phyloP scores from a whole-genome alignment of 1,140 invertebrate species.

The Scylla paramamosain region DNA sequence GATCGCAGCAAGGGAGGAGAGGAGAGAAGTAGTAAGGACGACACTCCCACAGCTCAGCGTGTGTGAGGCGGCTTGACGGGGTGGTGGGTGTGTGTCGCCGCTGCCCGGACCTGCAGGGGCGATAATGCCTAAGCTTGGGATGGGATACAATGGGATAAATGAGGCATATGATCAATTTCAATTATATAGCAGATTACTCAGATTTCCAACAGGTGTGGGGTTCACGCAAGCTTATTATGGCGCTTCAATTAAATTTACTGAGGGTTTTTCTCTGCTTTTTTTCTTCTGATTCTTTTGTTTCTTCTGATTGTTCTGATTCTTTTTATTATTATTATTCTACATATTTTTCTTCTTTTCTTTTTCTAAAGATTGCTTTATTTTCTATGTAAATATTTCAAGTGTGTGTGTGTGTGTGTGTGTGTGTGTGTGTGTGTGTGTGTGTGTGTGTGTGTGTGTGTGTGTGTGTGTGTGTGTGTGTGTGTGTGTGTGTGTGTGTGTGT shows the following conservation, averaged over 20 bases:
- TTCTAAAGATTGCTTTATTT: too few relatives aligned
- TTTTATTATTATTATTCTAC: too few relatives aligned
- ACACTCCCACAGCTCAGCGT: not conserved
- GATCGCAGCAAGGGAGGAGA: not conserved
- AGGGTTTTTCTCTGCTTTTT: not conserved
- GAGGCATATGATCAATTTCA: conserved; percentile 48
- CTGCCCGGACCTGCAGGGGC: not conserved
- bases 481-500: too few relatives aligned
- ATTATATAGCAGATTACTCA: conserved; percentile 50
- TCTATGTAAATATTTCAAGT: too few relatives aligned
- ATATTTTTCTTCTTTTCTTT: too few relatives aligned
- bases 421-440: too few relatives aligned
- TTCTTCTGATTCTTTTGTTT: not conserved
- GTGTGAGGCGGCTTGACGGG: not conserved
- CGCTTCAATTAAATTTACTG: conserved; percentile 17
- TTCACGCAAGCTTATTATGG: conserved; percentile 27
- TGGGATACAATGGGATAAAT: conserved; percentile 35
- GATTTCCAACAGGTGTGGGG: conserved; percentile 45
- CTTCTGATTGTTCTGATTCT: too few relatives aligned
- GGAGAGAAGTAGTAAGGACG: not conserved
- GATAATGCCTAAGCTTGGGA: conserved; percentile 4
- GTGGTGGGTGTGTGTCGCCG: not conserved
- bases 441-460: too few relatives aligned
- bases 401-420: too few relatives aligned
- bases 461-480: too few relatives aligned